Percentiles rank a stretch among this genome's conserved stretches.
Evolutionary conservation across 2,888 invertebrate species (phyloP).

Genomic region (Subacronicta megacephala): DNA sequence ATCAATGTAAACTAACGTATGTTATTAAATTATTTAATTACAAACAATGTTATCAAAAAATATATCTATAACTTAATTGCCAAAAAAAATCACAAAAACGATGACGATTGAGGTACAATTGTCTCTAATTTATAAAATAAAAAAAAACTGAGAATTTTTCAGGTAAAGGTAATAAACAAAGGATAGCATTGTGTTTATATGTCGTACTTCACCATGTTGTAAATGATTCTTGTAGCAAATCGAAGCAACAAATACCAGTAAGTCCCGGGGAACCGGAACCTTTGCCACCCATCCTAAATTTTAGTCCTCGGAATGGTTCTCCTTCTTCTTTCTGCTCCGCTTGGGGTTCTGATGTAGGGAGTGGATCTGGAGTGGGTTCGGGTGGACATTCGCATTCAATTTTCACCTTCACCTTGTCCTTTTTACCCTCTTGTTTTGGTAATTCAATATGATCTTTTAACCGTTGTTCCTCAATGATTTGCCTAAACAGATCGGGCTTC

Average conservation of each 20-base stretch:
- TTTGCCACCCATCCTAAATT: constrained; percentile 66
- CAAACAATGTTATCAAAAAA: constrained; percentile 12
- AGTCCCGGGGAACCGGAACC: constrained; percentile 65
- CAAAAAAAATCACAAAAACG: constrained; percentile 26
- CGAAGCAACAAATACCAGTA: constrained; percentile 64
- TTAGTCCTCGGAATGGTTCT: constrained; percentile 54
- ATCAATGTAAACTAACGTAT: constrained; percentile 2
- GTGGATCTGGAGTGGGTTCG: background rate
- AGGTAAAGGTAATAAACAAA: background rate
- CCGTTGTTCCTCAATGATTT: constrained; percentile 48
- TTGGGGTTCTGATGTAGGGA: background rate
- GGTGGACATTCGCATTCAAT: constrained; percentile 61
- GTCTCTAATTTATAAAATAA: background rate
- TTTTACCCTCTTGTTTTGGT: background rate
- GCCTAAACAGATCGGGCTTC: constrained; percentile 20
- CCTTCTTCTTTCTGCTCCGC: constrained; percentile 15
- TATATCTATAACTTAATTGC: constrained; percentile 19
- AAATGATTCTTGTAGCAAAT: constrained; percentile 46
- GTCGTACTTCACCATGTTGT: constrained; percentile 28
- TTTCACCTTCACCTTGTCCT: background rate
- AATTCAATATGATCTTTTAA: background rate
- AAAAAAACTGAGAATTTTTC: background rate
- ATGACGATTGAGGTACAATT: constrained; percentile 12
- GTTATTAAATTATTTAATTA: constrained; percentile 21
- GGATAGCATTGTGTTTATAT: background rate